Base-by-base conservation (phyloP, 2,888 invertebrate genomes). In the Torymus auratus region DNA sequence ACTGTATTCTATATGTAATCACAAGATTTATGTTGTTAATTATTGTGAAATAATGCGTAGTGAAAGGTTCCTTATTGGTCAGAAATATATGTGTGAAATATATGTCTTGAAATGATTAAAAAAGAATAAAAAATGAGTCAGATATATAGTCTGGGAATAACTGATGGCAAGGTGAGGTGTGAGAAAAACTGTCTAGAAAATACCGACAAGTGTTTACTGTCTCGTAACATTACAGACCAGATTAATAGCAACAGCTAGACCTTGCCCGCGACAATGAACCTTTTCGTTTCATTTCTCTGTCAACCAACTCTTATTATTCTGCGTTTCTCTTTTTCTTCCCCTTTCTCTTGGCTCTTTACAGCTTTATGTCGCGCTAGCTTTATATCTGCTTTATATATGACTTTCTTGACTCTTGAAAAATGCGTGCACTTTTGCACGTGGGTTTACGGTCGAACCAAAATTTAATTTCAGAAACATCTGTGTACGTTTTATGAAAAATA, bases 161-260 rank as follows among this genome's bases (percentile, higher is more conserved):
- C n/a, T 62, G 41, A 55, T 14, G 13, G 53, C 15, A 12, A 53
- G 23, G 62, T 12, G 28, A 14, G 17, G 12, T 61, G 17, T n/a
- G 61, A 61, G 50, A 71, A 11, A 13, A 61, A 4, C 55, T 28
- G 23, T 20, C 67, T 82, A 83, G 80, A 72, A 78, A 84, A 84
- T 70, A 65, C 80, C 78, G 73, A 81, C 84, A 83, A 84, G 83
- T 85, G 84, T 85, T 85, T 85, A 85, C 83, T 83, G 81, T 85
- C 84, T 78, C 78, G 76, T 74, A 80, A 81, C 80, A 75, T 83
- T 82, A 73, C 79, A 82, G 84, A 84, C 78, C 83, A 86, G 84
- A 87, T 87, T 86, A 86, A 86, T 87, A 85, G 83, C 83, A 83
- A 41, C 41, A 84, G 77, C 82, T 77, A 80, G 85, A 85, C 83